These are phyloP conservation scores for Incurvaria masculella DNA, from an alignment of 2,888 invertebrate genomes.

Conservation along the genomic window DNA sequence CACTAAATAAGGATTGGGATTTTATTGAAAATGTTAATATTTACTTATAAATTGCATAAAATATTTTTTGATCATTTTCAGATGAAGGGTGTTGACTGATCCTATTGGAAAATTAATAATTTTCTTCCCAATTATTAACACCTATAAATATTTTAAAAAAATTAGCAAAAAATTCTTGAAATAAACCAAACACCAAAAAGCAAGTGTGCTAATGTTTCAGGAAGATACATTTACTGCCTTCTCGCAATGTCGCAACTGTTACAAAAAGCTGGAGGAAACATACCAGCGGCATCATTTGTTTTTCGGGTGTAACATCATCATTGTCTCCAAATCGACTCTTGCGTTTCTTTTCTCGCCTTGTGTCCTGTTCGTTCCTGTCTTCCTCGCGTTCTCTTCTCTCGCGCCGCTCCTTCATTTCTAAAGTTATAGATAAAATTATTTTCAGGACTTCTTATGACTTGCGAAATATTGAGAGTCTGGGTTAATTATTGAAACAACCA, in stretches of 20 bases:
- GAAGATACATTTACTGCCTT: background rate
- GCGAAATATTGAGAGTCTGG: no score
- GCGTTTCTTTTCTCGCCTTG: conserved; percentile 59
- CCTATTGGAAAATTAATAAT: background rate
- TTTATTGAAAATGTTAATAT: no score
- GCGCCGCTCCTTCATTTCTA: conserved; percentile 67
- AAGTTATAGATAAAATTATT: conserved; percentile 7
- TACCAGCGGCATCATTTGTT: conserved; percentile 45
- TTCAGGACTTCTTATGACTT: background rate
- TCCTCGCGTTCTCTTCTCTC: conserved; percentile 63
- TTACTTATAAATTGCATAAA: no score
- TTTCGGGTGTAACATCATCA: conserved; percentile 51
- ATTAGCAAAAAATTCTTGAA: background rate
- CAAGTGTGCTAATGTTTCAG: background rate
- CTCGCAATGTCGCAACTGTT: background rate
- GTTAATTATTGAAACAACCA: background rate
- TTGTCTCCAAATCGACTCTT: conserved; percentile 63
- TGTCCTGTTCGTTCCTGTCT: conserved; percentile 60
- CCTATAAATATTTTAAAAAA: background rate
- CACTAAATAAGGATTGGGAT: no score
- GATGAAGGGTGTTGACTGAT: no score
- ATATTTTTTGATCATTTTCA: no score
- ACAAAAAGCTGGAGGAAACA: conserved; percentile 5
- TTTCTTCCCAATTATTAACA: background rate
- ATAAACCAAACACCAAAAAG: background rate